Percentiles rank a stretch among this genome's conserved stretches.
These are phyloP conservation scores for Macrotrachela quadricornifera DNA, from an alignment of 1,140 invertebrate species.

Conservation along the genomic window DNA sequence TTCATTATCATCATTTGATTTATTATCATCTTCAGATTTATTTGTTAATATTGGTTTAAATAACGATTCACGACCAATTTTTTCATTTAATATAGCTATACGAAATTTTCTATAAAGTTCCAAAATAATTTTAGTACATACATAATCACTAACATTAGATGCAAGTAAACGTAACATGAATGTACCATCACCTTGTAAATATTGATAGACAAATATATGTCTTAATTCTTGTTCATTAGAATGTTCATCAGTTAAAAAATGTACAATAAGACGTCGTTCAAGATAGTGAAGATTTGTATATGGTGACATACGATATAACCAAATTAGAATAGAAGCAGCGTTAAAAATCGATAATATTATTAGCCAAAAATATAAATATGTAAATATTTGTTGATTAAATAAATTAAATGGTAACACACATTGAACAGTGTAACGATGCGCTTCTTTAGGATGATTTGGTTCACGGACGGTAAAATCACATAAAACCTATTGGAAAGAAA, in stretches of 20 bases:
- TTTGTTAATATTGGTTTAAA: too few species aligned
- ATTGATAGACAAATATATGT: slow-evolving; percentile 29
- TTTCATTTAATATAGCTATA: too few species aligned
- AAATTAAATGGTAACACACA: slow-evolving; percentile 4
- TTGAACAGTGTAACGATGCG: slow-evolving; percentile 8
- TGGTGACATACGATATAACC: neutral
- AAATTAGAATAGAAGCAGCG: neutral
- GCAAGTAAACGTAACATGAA: slow-evolving; percentile 33
- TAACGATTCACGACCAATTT: too few species aligned
- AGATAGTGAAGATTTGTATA: neutral
- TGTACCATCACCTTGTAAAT: slow-evolving; percentile 33
- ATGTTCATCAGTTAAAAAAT: too few species aligned
- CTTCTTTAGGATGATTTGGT: neutral
- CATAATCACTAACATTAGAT: slow-evolving; percentile 34
- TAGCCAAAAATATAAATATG: slow-evolving; percentile 27
- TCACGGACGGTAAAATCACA: neutral
- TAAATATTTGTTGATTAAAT: slow-evolving; percentile 18
- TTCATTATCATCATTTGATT: too few species aligned
- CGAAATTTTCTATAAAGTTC: slow-evolving; percentile 29
- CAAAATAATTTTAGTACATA: slow-evolving; percentile 32
- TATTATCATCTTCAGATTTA: too few species aligned
- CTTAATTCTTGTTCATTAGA: neutral
- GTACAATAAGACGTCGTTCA: neutral
- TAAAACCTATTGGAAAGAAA: neutral
- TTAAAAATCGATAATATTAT: too few species aligned